Evolutionary conservation across 1,140 invertebrate genomes (phyloP).

Genomic region (Dreissena polymorpha): DNA sequence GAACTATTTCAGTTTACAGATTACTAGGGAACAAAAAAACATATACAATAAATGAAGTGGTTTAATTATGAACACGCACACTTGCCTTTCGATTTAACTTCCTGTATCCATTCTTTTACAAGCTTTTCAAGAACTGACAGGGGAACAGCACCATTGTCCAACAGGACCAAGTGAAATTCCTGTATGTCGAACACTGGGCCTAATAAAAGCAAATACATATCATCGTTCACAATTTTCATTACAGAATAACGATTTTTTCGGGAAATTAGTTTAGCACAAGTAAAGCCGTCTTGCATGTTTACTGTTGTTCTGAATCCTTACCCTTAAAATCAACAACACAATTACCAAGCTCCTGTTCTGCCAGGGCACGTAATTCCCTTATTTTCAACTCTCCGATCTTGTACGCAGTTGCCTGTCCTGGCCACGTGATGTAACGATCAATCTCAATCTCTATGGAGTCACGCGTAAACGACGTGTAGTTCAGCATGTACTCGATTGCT

Average conservation of each 20-base stretch:
- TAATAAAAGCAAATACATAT: conserved; percentile 49
- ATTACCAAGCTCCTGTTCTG: conserved; percentile 75
- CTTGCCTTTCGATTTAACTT: conserved; percentile 36
- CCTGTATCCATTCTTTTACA: conserved; percentile 71
- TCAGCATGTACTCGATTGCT: conserved; percentile 78
- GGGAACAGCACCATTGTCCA: conserved; percentile 74
- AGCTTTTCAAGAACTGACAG: conserved; percentile 72
- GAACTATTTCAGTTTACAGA: neutral
- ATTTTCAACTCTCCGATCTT: conserved; percentile 81
- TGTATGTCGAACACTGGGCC: conserved; percentile 75
- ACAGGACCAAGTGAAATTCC: conserved; percentile 78
- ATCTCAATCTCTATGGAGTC: conserved; percentile 74
- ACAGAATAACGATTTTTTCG: neutral
- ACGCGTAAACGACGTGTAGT: conserved; percentile 72
- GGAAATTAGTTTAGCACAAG: neutral
- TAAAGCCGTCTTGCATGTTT: neutral
- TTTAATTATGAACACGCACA: neutral
- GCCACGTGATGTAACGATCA: conserved; percentile 81
- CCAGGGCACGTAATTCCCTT: conserved; percentile 76
- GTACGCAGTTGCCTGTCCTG: conserved; percentile 80
- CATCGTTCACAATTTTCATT: neutral
- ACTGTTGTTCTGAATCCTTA: no score
- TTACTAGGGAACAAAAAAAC: neutral
- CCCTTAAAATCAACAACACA: neutral
- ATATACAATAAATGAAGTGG: neutral